Evolutionary conservation across 1,140 invertebrate species (phyloP), one percentile per base, ranked within the genome.

Genomic region (Zeugodacus cucurbitae): DNA sequence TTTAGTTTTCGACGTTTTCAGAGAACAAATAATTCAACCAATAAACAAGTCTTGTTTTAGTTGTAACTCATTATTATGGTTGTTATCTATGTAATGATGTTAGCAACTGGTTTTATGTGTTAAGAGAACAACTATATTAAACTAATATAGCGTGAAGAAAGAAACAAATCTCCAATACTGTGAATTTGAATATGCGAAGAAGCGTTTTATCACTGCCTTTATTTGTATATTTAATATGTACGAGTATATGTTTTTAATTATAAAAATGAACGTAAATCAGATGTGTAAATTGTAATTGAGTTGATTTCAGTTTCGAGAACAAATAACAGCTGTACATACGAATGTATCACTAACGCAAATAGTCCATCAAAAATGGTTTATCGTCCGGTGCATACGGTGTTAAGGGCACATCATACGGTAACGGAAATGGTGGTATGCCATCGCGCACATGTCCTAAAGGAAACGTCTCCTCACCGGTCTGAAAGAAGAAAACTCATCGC

Each of bases 321-420:
- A 32, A 86, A 10, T 34, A 86, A 58, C 85, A 22, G 34, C 37
- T 82, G 3, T 22, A 48, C 4, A 14, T n/a, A n/a, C n/a, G n/a
- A n/a, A n/a, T n/a, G n/a, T 41, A 26, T 48, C 22, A 48, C n/a
- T 82, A 32, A 87, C 91, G 91, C 22, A 93, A 87, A 88, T 92
- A 93, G 89, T 93, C 91, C 91, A 93, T 93, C 7, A 93, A 74
- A 91, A 96, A 96, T 3, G 96, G 95, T 88, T 94, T 94, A 94
- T 97, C 97, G 88, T 92, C 91, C 1, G 91, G 90, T 7, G 91
- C 93, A 92, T 97, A 98, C 3, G 95, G 94, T 1, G 94, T 94
- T 48, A 96, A 92, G 6, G 97, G 97, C 6, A 97, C 91, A 94
- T 98, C 97, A 92, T 96, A 97, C n/a, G 97, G 96, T 89, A 97